A percentile compares a stretch with the other conserved stretches of the same genome.
These are phyloP conservation scores for Sander vitreus DNA, from an alignment of 2,113 vertebrate genomes.

Conservation along the genomic window DNA sequence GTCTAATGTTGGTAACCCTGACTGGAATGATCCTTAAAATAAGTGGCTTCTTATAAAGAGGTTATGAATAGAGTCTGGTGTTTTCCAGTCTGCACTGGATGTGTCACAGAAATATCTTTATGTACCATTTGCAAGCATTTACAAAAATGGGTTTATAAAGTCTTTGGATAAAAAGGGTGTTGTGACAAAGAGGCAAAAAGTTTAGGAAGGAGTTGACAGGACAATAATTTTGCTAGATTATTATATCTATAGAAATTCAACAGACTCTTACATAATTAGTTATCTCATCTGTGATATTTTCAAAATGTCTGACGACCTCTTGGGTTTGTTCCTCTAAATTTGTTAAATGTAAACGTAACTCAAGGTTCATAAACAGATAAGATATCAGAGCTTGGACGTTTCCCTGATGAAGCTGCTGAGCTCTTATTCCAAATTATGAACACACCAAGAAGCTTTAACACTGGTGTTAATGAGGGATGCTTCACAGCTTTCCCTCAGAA, in stretches of 20 bases:
- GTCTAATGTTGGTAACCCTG: slow-evolving; percentile 38
- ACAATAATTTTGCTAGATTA: neutral
- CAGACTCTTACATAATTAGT: neutral
- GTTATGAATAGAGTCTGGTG: slow-evolving; percentile 49
- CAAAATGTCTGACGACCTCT: neutral
- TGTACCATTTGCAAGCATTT: neutral
- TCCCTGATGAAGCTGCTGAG: neutral
- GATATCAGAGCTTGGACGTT: neutral
- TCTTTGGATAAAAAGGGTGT: neutral
- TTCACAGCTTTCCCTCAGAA: neutral
- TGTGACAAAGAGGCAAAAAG: neutral
- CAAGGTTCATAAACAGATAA: neutral
- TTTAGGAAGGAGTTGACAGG: neutral
- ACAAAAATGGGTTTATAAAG: neutral
- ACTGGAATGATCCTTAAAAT: slow-evolving; percentile 44
- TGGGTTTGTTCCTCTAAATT: neutral
- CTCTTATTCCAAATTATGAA: neutral
- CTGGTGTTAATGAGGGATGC: neutral
- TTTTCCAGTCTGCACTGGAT: slow-evolving; percentile 15
- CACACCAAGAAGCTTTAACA: neutral
- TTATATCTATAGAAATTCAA: neutral
- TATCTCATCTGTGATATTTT: neutral
- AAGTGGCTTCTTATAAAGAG: slow-evolving; percentile 24
- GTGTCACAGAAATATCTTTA: slow-evolving; percentile 12
- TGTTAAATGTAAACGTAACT: neutral